phyloP scores from a whole-genome alignment of 2,888 invertebrate genomes.

The Mimas tiliae region DNA sequence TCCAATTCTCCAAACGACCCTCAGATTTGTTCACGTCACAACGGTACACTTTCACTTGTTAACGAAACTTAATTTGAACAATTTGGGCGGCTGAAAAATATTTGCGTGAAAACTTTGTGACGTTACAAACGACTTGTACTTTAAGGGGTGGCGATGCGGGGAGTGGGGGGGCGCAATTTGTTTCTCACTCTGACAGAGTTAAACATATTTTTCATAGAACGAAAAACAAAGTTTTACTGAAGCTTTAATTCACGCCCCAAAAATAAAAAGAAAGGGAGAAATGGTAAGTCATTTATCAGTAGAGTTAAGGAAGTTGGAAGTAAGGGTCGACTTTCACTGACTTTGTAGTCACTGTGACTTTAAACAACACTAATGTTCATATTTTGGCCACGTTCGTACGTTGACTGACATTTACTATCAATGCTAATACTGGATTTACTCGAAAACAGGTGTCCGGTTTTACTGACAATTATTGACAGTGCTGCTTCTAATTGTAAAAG shows the following conservation, averaged over 20 bases:
- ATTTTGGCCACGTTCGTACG: too few relatives aligned
- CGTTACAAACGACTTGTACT: slow-evolving; percentile 8
- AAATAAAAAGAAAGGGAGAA: slow-evolving; percentile 16
- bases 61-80: slow-evolving; percentile 22
- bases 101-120: slow-evolving; percentile 19
- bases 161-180: slow-evolving; percentile 10
- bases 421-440: too few relatives aligned
- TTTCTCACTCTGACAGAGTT: neutral
- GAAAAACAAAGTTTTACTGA: slow-evolving; percentile 15
- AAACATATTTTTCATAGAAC: slow-evolving; percentile 23
- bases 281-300: slow-evolving; percentile 21
- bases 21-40: slow-evolving; percentile 3
- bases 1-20: neutral
- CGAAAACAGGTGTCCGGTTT: too few relatives aligned
- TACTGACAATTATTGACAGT: too few relatives aligned
- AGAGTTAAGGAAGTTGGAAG: neutral
- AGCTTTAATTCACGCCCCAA: slow-evolving; percentile 22
- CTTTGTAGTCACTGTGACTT: too few relatives aligned
- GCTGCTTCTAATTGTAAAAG: too few relatives aligned
- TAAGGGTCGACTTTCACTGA: too few relatives aligned
- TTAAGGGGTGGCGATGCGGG: neutral
- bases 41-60: neutral
- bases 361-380: too few relatives aligned
- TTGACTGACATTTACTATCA: too few relatives aligned
- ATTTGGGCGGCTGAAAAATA: slow-evolving; percentile 13